phyloP scores from a whole-genome alignment of 2,113 vertebrate genomes.

The Aegithalos caudatus region DNA sequence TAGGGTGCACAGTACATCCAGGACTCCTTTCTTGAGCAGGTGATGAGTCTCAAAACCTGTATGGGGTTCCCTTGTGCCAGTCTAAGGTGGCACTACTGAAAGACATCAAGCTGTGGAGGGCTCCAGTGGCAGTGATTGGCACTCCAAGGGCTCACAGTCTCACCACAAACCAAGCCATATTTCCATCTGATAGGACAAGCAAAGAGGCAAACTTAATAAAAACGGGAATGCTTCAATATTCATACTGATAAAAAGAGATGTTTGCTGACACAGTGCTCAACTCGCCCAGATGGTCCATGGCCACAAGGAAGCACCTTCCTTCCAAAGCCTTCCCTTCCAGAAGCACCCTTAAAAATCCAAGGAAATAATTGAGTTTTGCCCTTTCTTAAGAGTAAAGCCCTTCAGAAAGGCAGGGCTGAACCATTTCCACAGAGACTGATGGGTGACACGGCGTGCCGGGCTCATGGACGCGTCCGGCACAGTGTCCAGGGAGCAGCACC shows the following conservation, averaged over 20 bases:
- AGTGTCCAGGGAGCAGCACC: background rate
- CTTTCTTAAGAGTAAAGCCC: background rate
- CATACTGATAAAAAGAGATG: background rate
- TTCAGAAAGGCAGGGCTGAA: background rate
- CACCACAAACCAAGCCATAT: background rate
- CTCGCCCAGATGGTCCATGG: background rate
- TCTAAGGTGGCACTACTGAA: background rate
- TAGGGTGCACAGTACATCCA: background rate
- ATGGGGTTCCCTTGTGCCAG: background rate
- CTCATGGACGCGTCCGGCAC: background rate
- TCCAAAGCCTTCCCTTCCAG: background rate
- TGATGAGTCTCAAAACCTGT: background rate
- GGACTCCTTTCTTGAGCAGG: background rate
- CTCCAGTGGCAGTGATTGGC: accelerated
- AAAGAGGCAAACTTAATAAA: background rate
- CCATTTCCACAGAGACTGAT: accelerated
- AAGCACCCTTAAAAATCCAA: background rate
- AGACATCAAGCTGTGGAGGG: background rate
- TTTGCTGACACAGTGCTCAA: background rate
- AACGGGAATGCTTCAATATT: background rate
- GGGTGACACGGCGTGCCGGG: accelerated
- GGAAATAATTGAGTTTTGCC: background rate
- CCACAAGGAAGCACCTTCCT: background rate
- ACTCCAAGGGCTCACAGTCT: background rate
- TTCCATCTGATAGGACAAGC: background rate